These are phyloP conservation scores for Hormiphora californensis DNA, from an alignment of 37 sponge, comb jelly and placozoan genomes.

Conservation along the genomic window DNA sequence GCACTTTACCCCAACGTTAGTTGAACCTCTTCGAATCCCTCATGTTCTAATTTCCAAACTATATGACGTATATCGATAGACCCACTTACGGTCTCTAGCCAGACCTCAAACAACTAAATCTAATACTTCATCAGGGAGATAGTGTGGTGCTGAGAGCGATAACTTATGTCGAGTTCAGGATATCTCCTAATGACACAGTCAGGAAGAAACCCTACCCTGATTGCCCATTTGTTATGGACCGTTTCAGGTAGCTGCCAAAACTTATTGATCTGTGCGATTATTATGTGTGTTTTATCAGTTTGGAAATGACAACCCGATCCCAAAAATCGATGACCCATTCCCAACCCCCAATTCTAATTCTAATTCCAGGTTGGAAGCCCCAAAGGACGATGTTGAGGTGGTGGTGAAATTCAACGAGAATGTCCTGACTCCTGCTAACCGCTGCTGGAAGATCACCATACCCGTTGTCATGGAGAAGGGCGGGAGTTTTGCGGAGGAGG, in stretches of 20 bases:
- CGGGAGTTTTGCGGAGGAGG: not conserved
- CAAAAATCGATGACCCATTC: not conserved
- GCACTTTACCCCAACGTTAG: not conserved
- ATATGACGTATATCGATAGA: no score
- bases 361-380: not conserved
- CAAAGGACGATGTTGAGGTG: not conserved
- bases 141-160: not conserved
- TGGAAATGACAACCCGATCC: not conserved
- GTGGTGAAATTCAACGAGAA: not conserved
- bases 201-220: no score
- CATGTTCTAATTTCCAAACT: no score
- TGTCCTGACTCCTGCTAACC: not conserved
- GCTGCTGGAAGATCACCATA: not conserved
- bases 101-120: no score
- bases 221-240: slow-evolving; percentile 21
- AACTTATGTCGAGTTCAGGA: slow-evolving; percentile 35
- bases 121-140: slow-evolving; percentile 33
- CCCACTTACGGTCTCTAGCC: no score
- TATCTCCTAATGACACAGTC: not conserved
- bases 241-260: slow-evolving; percentile 28
- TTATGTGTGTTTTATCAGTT: no score
- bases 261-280: no score
- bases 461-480: not conserved
- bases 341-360: not conserved
- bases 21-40: no score